Base-by-base conservation (phyloP, 2,888 invertebrate genomes). In the Temnothorax ravouxi region DNA sequence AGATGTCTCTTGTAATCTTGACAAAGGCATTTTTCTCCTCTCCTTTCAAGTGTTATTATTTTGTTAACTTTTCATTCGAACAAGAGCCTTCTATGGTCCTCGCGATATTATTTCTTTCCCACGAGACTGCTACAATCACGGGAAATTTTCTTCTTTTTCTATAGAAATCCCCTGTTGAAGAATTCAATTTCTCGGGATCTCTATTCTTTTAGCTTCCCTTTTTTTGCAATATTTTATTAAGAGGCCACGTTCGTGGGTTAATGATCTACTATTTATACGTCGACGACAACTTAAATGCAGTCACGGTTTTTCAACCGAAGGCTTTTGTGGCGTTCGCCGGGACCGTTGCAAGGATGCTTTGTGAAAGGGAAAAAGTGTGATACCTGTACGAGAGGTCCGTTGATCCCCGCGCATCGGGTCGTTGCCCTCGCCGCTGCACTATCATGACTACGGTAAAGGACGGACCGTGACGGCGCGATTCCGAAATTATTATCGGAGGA, bases 361-460 rank as follows among this genome's bases (percentile, higher is more conserved):
- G 79, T 80, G 79, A 80, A 80, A 80, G 79, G 79, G 79, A 80
- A 80, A 80, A 80, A 71, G 47, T 72, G 47, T 80, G 71, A 80
- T 80, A 80, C 79, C 79, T 80, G 79, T 71, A 61, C 59, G 72
- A 61, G 72, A 61, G 79, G 79, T 80, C 79, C 79, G 79, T 80
- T 80, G 79, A 80, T 80, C 79, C 72, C 79, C 79, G 41, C 38
- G 67, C 79, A 13, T 56, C 21, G 29, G 79, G 72, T 80, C 72
- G 47, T 80, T 80, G 79, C 59, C 71, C 79, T 80, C 59, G 47
- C 47, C 47, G 71, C 59, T 56, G 79, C 38, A 44, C 79, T 79
- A 80, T 72, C 59, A 61, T 50, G 34, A 38, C 44, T 52, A 54
- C 15, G 15, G 21, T 11, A 21, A 34, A 62, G 21, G 44, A 74